Conservation (phyloP, 2,888 invertebrate species). For the Cistogaster globosa region DNA sequence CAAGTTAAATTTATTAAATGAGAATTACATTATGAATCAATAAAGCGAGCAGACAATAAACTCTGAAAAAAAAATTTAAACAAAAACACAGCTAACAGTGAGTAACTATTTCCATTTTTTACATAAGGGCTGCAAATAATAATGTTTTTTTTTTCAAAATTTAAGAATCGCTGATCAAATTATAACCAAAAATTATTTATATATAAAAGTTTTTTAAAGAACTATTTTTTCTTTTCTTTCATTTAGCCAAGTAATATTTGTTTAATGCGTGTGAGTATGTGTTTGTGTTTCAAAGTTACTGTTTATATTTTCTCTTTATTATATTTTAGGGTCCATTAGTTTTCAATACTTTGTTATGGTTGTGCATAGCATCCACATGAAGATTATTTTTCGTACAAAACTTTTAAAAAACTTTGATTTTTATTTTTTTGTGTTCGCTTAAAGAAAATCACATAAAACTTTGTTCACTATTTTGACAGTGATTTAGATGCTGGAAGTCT, state of each 20-base stretch:
- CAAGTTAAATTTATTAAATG: too few species aligned
- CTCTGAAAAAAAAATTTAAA: too few species aligned
- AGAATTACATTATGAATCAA: too few species aligned
- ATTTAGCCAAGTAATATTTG: not conserved
- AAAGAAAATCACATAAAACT: not conserved
- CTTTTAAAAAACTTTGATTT: slow-evolving; percentile 22
- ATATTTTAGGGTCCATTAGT: slow-evolving; percentile 47
- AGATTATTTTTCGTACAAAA: slow-evolving; percentile 27
- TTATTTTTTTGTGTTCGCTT: not conserved
- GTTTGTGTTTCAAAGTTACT: not conserved
- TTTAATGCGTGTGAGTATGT: not conserved
- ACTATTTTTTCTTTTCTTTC: not conserved
- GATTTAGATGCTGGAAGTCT: slow-evolving; percentile 24
- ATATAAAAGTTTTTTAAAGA: not conserved
- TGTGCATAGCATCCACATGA: not conserved
- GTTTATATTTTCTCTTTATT: not conserved
- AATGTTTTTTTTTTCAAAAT: too few species aligned
- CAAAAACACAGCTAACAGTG: too few species aligned
- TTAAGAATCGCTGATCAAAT: not conserved
- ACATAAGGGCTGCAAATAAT: too few species aligned
- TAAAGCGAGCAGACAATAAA: too few species aligned
- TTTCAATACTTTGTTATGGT: slow-evolving; percentile 28
- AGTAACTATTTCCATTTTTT: too few species aligned
- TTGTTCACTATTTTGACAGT: slow-evolving; percentile 19
- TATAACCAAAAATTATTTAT: not conserved